Percentiles rank a stretch among this genome's conserved stretches.
Conservation (phyloP, 2,797 vertebrate genomes). For the Microctenopoma steveboyesi region DNA sequence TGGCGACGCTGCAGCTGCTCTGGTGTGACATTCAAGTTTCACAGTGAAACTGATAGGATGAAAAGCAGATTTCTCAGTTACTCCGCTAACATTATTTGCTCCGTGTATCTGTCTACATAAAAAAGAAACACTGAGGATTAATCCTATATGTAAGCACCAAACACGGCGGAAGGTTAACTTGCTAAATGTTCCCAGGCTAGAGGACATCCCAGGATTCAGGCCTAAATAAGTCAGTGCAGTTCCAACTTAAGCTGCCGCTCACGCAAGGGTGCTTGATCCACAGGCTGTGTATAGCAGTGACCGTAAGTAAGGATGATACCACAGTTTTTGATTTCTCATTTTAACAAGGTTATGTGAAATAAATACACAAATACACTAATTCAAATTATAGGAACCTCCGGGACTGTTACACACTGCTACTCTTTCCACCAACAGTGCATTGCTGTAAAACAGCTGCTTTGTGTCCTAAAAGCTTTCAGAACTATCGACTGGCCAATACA, state of each 20-base stretch:
- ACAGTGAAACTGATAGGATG: not conserved
- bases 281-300: constrained; percentile 17
- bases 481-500: not conserved
- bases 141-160: not conserved
- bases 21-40: not conserved
- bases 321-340: constrained; percentile 14
- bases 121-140: constrained; percentile 6
- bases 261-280: constrained; percentile 57
- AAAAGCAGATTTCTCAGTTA: constrained; percentile 1
- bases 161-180: constrained; percentile 31
- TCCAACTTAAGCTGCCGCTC: constrained; percentile 36
- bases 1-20: not conserved
- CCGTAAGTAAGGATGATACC: constrained; percentile 18
- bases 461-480: constrained; percentile 4
- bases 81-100: not conserved
- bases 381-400: not conserved
- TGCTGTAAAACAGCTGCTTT: constrained; percentile 16
- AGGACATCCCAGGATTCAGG: constrained; percentile 25
- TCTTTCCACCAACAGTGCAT: not conserved
- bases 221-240: constrained; percentile 50
- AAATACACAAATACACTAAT: not conserved
- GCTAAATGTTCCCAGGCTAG: constrained; percentile 6
- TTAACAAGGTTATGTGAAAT: constrained; percentile 6
- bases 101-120: not conserved
- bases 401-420: not conserved